Base-by-base conservation (phyloP, 2,113 vertebrate genomes). In the Dascyllus trimaculatus region DNA sequence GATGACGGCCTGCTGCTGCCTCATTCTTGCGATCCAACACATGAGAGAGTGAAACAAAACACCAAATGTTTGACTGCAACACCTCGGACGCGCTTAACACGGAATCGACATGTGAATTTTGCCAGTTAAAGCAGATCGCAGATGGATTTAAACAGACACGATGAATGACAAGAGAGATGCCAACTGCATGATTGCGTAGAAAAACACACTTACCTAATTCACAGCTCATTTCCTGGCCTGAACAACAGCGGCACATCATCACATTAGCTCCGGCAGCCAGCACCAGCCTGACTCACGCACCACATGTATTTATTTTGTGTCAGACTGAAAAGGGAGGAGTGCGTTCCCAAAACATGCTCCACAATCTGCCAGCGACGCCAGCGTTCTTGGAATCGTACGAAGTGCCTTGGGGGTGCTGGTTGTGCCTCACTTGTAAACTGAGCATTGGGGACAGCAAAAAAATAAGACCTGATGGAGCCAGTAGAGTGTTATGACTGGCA, bases 281-380 rank as follows among this genome's bases (percentile, higher is more conserved):
- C 66, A 64, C 49, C 79, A 43, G 75, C 65, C 64, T 75, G 84
- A 85, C 51, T 90, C 79, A 85, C 18, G 40, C 64, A 10, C 24
- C 10, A 9, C 53, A 59, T 46, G 19, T 18, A 49, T 78, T 75
- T 68, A 52, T 69, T 82, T 63, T 74, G 65, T 80, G 56, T 56
- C 49, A 61, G 52, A 59, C 68, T 56, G 43, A 84, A n/a, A 21
- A 75, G 61, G 77, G 40, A 66, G 45, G 40, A 49, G 54, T 65
- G 75, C 61, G 59, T 60, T 78, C 69, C 72, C 32, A 35, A 75
- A 89, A 66, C 60, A 66, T 4, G 10, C 64, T n/a, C 65, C 21
- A 26, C 67, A 54, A 22, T 52, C 51, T 82, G 66, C 54, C 75
- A 49, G 25, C 35, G 43, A n/a, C 18, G 0, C 32, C 68, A 54